Evolutionary conservation across 2,888 invertebrate genomes (phyloP).

Genomic region (Lacanobia wlatinum): DNA sequence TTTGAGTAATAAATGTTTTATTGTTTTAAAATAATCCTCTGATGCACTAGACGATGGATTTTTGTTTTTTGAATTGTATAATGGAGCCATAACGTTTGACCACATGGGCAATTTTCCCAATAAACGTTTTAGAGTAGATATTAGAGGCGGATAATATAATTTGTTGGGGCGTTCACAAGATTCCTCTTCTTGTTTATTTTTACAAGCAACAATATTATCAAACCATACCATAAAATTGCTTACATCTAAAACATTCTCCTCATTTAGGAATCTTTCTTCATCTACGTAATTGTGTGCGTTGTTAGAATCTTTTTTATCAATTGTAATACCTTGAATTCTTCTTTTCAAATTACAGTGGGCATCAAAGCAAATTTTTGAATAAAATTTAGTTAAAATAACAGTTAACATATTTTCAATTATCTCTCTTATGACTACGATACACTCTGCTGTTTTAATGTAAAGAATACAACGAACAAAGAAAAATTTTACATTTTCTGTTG

Average conservation of each 20-base stretch:
- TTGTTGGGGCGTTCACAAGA: constrained; percentile 41
- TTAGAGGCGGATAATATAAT: constrained; percentile 42
- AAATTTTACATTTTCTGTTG: constrained; percentile 44
- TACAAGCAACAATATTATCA: constrained; percentile 40
- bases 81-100: constrained; percentile 41
- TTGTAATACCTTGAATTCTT: constrained; percentile 42
- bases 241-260: constrained; percentile 42
- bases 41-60: constrained; percentile 40
- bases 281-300: constrained; percentile 38
- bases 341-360: constrained; percentile 39
- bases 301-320: constrained; percentile 38
- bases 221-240: constrained; percentile 44
- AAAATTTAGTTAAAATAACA: constrained; percentile 44
- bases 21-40: constrained; percentile 43
- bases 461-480: constrained; percentile 43
- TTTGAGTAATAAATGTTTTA: constrained; percentile 43
- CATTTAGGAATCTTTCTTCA: constrained; percentile 41
- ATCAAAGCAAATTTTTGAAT: constrained; percentile 41
- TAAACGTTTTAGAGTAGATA: constrained; percentile 39
- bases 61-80: constrained; percentile 39
- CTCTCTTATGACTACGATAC: constrained; percentile 40
- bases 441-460: constrained; percentile 42
- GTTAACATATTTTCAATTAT: constrained; percentile 42
- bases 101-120: constrained; percentile 40
- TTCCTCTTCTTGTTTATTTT: constrained; percentile 43